These are phyloP conservation scores for Threskiornis aethiopicus DNA, from an alignment of 2,797 vertebrate genomes.

Conservation along the genomic window DNA sequence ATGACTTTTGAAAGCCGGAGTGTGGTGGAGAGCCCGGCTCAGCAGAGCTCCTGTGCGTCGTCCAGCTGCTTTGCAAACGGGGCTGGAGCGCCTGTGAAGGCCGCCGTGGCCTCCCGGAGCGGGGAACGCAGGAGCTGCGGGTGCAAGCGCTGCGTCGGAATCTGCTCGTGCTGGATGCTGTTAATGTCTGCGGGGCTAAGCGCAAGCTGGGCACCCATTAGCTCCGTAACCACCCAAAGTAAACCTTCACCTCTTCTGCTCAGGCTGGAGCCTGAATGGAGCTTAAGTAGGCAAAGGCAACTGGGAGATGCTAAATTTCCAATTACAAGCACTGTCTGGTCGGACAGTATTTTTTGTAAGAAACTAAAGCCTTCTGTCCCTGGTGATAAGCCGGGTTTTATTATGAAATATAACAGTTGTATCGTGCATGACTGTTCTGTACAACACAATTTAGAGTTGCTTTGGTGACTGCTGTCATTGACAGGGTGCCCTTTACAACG, in stretches of 20 bases:
- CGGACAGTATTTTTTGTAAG: neutral
- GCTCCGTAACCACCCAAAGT: neutral
- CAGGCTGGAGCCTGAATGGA: neutral
- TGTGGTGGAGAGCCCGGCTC: neutral
- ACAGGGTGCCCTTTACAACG: neutral
- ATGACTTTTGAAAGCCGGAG: neutral
- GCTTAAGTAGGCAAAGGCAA: neutral
- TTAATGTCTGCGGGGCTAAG: neutral
- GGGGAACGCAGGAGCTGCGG: accelerated
- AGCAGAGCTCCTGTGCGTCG: neutral
- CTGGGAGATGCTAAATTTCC: neutral
- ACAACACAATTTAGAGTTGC: neutral
- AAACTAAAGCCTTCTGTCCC: neutral
- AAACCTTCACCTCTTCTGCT: neutral
- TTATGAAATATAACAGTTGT: neutral
- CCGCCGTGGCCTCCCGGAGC: neutral
- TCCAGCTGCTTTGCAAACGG: neutral
- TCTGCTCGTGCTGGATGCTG: neutral
- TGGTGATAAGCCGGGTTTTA: neutral
- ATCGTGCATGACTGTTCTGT: neutral
- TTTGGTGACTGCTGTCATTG: neutral
- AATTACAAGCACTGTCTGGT: neutral
- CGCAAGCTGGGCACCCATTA: neutral
- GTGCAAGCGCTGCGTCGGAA: neutral
- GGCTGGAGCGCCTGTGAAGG: neutral